phyloP scores from a whole-genome alignment of 64 coral and sea anemone genomes.

The Acropora yongei region DNA sequence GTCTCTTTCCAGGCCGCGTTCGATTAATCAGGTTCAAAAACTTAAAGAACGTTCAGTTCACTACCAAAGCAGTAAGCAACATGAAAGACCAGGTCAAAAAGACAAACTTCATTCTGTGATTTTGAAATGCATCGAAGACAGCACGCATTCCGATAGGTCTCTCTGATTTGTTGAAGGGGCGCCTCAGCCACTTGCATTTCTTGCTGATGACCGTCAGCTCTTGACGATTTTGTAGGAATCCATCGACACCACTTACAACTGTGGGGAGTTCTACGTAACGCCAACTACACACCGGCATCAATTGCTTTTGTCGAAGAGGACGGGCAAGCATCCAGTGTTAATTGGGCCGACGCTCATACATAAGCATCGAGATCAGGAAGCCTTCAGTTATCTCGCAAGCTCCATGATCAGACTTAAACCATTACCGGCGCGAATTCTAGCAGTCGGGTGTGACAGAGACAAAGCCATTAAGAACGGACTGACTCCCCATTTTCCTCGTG shows the following conservation, averaged over 20 bases:
- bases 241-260: constrained; percentile 59
- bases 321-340: constrained; percentile 43
- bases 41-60: no score
- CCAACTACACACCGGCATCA: constrained; percentile 36
- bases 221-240: constrained; percentile 56
- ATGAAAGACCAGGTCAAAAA: background rate
- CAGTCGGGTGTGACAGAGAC: constrained; percentile 43
- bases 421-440: background rate
- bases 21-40: no score
- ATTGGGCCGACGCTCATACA: constrained; percentile 57
- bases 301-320: constrained; percentile 12
- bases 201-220: constrained; percentile 28
- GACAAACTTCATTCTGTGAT: constrained; percentile 43
- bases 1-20: no score
- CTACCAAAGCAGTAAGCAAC: background rate
- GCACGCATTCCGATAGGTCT: background rate
- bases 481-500: background rate
- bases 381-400: constrained; percentile 23
- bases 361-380: constrained; percentile 43
- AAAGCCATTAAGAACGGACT: constrained; percentile 61
- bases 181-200: constrained; percentile 44
- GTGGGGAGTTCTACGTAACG: constrained; percentile 62
- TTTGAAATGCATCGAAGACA: constrained; percentile 28
- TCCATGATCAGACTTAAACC: constrained; percentile 21
- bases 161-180: constrained; percentile 31